phyloP scores from a whole-genome alignment of 2,113 vertebrate species.

The Cavia porcellus region DNA sequence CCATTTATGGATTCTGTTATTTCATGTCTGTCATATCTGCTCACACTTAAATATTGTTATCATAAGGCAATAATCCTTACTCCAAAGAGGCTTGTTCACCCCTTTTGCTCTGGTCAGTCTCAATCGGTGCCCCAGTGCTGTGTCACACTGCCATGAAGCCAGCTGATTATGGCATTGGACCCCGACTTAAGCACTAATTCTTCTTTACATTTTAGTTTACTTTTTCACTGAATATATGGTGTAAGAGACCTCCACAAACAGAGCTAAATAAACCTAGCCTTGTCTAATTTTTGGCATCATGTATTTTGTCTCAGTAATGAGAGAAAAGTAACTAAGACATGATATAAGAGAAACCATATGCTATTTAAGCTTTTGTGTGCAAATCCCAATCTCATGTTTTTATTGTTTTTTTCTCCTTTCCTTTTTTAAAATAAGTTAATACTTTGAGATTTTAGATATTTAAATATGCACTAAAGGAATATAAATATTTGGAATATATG shows the following conservation, averaged over 20 bases:
- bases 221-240: too few species aligned
- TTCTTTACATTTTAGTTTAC: too few species aligned
- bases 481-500: neutral
- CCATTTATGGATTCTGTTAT: neutral
- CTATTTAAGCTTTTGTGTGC: neutral
- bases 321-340: too few species aligned
- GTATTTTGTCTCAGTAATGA: too few species aligned
- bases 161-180: too few species aligned
- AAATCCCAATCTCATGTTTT: neutral
- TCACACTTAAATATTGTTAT: neutral
- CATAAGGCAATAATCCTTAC: neutral
- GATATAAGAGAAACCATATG: neutral
- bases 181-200: too few species aligned
- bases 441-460: neutral
- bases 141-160: too few species aligned
- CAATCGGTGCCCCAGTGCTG: too few species aligned
- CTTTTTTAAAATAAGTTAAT: neutral
- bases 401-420: neutral
- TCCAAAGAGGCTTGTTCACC: neutral
- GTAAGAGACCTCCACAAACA: too few species aligned
- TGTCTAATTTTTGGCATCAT: too few species aligned
- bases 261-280: too few species aligned
- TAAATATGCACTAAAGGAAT: neutral
- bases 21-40: neutral
- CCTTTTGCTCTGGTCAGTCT: too few species aligned